These are phyloP conservation scores for Jacana jacana DNA, from an alignment of 2,113 vertebrate species.

Conservation along the genomic window DNA sequence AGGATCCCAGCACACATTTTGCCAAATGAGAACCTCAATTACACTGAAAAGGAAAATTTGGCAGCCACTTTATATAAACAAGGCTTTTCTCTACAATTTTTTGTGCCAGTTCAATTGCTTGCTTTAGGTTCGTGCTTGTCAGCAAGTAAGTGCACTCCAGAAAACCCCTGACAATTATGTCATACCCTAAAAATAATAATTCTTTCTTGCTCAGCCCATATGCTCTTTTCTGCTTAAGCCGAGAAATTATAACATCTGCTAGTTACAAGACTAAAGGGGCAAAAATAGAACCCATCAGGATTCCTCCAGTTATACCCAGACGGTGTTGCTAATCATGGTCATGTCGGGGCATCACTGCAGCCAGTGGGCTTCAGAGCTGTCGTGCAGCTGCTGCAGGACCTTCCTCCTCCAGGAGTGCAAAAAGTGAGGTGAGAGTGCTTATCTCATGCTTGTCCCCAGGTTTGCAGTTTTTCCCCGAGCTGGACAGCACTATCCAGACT, in stretches of 20 bases:
- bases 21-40: conserved; percentile 13
- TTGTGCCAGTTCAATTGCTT: neutral
- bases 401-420: neutral
- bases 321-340: neutral
- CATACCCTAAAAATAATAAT: conserved; percentile 23
- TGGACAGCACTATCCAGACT: neutral
- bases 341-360: neutral
- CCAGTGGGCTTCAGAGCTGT: neutral
- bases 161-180: conserved; percentile 34
- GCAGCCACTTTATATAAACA: conserved; percentile 38
- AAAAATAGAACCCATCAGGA: neutral
- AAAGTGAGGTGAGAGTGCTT: neutral
- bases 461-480: neutral
- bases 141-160: conserved; percentile 21
- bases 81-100: conserved; percentile 15
- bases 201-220: neutral
- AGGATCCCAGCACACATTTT: neutral
- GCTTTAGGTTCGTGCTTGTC: conserved; percentile 11
- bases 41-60: conserved; percentile 15
- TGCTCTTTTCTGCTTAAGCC: neutral
- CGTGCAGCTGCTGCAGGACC: neutral
- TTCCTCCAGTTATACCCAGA: neutral
- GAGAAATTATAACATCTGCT: neutral
- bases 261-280: neutral
- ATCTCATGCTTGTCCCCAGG: neutral